Evolutionary conservation across 2,888 invertebrate genomes (phyloP).

Genomic region (Drosophila flavopinicola): DNA sequence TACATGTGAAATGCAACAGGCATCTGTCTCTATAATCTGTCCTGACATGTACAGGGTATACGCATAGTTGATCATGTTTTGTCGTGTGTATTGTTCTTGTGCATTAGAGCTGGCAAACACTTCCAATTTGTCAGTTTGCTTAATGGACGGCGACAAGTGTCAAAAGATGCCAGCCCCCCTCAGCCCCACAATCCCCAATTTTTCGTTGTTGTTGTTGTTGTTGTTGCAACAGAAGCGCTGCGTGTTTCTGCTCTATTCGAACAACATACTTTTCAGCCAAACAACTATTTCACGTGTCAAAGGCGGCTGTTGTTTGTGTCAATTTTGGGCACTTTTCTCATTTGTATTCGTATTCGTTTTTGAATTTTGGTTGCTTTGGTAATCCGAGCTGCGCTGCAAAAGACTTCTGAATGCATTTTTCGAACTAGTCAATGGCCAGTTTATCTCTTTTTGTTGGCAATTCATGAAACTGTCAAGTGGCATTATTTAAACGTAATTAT

Average conservation of each 20-base stretch:
- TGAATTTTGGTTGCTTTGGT: conserved; percentile 24
- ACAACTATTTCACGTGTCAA: conserved; percentile 54
- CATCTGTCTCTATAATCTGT: not conserved
- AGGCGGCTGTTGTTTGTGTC: conserved; percentile 54
- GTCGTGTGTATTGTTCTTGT: conserved; percentile 1
- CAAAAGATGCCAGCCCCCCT: conserved; percentile 28
- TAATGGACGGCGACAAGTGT: conserved; percentile 68
- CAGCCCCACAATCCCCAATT: not conserved
- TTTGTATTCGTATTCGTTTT: too few species aligned
- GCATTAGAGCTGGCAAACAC: conserved; percentile 17
- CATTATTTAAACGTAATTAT: conserved; percentile 56
- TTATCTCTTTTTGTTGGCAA: conserved; percentile 2
- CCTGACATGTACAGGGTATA: conserved; percentile 16
- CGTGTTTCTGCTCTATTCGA: conserved; percentile 1
- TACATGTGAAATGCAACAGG: not conserved
- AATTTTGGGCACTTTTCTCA: conserved; percentile 37
- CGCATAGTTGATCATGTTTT: not conserved
- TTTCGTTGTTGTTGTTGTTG: conserved; percentile 12
- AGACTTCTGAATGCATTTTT: conserved; percentile 36
- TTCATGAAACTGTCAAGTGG: conserved; percentile 42
- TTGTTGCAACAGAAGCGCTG: conserved; percentile 11
- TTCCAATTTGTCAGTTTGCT: conserved; percentile 64
- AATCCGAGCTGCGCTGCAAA: conserved; percentile 45
- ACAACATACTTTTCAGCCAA: conserved; percentile 43
- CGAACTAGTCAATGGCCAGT: conserved; percentile 13